Evolutionary conservation across 1,140 invertebrate species (phyloP), one percentile per base, ranked within the genome.

Genomic region (Drosophila hydei): DNA sequence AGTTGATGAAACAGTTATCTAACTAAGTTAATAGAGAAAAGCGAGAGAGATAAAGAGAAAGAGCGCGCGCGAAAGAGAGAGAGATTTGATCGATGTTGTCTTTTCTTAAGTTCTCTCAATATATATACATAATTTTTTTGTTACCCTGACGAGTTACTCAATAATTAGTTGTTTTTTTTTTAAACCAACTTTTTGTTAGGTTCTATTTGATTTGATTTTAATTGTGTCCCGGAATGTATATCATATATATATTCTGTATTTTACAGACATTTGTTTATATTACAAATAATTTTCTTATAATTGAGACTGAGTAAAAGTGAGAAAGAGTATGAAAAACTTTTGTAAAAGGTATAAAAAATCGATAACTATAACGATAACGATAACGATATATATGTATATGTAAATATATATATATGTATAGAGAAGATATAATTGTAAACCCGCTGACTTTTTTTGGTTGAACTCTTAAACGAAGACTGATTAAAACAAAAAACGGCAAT

Each of bases 391-490:
- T 18, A n/a, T 12, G 4, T 51, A 51, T 58, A 21, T 51, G 12
- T 21, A 21, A n/a, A 40, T 23, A 25, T 23, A 55, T 33, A 12
- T 45, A 21, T 12, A 45, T 45, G 18, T 45, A 45, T 45, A 45
- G 9, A 45, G 16, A 19, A 8, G 16, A 40, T 11, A 16, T 58
- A 54, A 76, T 81, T 62, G 70, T 14, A 79, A 87, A 88, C 83
- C 84, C 83, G 83, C 84, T 83, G 83, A 88, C 84, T 88, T 88
- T 88, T 88, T 88, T 88, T 88, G 84, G 83, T 88, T 88, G 79
- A 88, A 88, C 84, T 89, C 75, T 89, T 83, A 83, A 83, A 88
- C 75, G 77, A 88, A 88, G 83, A 88, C 83, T 88, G 83, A 88
- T 88, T 83, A 88, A 75, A 76, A 89, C 18, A 45, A 45, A 45